Conservation (phyloP, 2,888 invertebrate species). For the Nomada ruficornis region DNA sequence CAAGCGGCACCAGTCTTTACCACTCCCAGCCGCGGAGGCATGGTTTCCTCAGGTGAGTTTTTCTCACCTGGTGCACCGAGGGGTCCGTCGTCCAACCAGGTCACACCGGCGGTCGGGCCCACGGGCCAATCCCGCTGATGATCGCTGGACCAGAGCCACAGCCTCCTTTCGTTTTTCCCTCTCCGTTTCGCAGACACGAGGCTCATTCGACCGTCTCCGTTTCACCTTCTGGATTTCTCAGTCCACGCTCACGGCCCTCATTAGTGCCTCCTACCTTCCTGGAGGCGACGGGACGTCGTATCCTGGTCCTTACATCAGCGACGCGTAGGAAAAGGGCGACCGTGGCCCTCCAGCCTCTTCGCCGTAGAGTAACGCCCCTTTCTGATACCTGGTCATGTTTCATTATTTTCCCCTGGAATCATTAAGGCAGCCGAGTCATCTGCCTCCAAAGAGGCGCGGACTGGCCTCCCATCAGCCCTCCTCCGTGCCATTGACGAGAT, state of each 20-base stretch:
- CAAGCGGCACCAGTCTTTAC: conserved; percentile 39
- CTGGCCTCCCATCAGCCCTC: conserved; percentile 68
- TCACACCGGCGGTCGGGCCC: conserved; percentile 68
- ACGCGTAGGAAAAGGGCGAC: conserved; percentile 68
- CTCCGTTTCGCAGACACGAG: conserved; percentile 42
- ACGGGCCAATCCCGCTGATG: conserved; percentile 79
- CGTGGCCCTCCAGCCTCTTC: conserved; percentile 39
- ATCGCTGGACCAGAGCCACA: conserved; percentile 77
- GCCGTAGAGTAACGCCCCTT: conserved; percentile 75
- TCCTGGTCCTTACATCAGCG: conserved; percentile 73
- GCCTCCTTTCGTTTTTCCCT: conserved; percentile 74
- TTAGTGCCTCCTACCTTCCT: conserved; percentile 76
- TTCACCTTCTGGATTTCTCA: conserved; percentile 25
- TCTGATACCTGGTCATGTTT: conserved; percentile 80
- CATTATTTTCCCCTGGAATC: conserved; percentile 81
- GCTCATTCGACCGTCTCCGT: conserved; percentile 21
- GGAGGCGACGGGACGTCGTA: conserved; percentile 61
- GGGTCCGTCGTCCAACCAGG: conserved; percentile 77
- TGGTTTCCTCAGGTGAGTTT: conserved; percentile 73
- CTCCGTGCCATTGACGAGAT: conserved; percentile 64
- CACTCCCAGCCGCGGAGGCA: conserved; percentile 70
- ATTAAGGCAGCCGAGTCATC: conserved; percentile 79
- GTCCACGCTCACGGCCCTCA: conserved; percentile 67
- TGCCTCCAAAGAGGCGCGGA: conserved; percentile 70
- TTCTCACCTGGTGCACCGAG: conserved; percentile 73